Evolutionary conservation across 1,140 invertebrate species (phyloP).

Genomic region (Phthorimaea operculella): DNA sequence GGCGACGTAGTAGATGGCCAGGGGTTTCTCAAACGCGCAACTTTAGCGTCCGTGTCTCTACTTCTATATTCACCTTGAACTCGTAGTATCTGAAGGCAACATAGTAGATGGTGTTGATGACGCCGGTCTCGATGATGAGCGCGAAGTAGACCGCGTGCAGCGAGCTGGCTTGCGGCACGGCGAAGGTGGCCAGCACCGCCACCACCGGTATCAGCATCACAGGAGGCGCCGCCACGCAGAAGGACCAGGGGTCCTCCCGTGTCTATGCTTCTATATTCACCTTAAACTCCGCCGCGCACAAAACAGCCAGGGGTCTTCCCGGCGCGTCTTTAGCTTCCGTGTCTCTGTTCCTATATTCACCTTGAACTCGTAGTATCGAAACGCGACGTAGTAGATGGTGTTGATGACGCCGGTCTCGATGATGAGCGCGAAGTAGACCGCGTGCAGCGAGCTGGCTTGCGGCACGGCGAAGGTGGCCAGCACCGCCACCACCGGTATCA

Average conservation of each 20-base stretch:
- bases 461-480: constrained; percentile 44
- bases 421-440: constrained; percentile 41
- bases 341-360: too few relatives aligned
- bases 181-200: constrained; percentile 37
- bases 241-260: constrained; percentile 58
- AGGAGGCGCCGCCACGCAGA: constrained; percentile 72
- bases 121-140: constrained; percentile 40
- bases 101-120: constrained; percentile 49
- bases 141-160: constrained; percentile 43
- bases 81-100: constrained; percentile 38
- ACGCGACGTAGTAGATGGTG: constrained; percentile 43
- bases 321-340: too few relatives aligned
- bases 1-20: constrained; percentile 42
- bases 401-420: constrained; percentile 46
- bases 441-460: constrained; percentile 34
- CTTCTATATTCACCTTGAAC: constrained; percentile 54
- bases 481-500: constrained; percentile 40
- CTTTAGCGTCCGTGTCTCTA: too few relatives aligned
- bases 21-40: too few relatives aligned
- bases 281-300: constrained; percentile 48
- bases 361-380: constrained; percentile 45
- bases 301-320: constrained; percentile 60
- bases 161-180: constrained; percentile 37
- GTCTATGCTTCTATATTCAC: too few relatives aligned
- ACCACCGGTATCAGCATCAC: constrained; percentile 43